A percentile compares a stretch with the other conserved stretches of the same genome.
These are phyloP conservation scores for Agrotis ipsilon DNA, from an alignment of 2,888 invertebrate genomes.

Conservation along the genomic window DNA sequence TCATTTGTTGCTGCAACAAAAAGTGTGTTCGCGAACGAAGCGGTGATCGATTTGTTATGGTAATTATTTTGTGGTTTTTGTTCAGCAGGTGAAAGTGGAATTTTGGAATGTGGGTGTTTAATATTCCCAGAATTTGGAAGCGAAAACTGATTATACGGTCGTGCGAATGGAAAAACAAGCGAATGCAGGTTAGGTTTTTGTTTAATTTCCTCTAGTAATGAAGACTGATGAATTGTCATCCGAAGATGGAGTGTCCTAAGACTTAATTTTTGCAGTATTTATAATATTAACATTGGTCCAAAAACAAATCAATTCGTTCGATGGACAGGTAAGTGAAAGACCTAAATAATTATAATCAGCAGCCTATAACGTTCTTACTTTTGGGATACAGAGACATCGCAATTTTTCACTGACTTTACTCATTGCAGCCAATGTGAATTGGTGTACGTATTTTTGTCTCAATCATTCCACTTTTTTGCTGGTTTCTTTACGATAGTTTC, in stretches of 20 bases:
- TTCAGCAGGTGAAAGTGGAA: slow-evolving; percentile 32
- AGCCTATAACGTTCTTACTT: too few relatives aligned
- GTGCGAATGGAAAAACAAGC: not conserved
- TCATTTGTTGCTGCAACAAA: slow-evolving; percentile 60
- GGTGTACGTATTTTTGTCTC: too few relatives aligned
- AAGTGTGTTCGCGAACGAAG: slow-evolving; percentile 37
- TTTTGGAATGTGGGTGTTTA: slow-evolving; percentile 29
- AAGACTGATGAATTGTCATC: not conserved
- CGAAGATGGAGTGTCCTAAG: not conserved
- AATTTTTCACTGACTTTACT: too few relatives aligned
- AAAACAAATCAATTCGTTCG: too few relatives aligned
- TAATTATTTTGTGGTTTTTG: slow-evolving; percentile 53
- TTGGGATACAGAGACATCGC: too few relatives aligned
- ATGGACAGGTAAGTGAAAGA: too few relatives aligned
- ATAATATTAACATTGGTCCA: too few relatives aligned
- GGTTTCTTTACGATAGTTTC: not conserved
- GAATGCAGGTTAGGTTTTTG: too few relatives aligned
- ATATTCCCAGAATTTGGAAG: slow-evolving; percentile 20
- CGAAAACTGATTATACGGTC: not conserved
- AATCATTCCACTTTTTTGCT: not conserved
- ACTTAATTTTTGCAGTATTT: too few relatives aligned
- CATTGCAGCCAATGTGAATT: too few relatives aligned
- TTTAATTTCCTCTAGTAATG: too few relatives aligned
- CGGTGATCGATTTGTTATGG: slow-evolving; percentile 48
- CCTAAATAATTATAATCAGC: too few relatives aligned